These are phyloP conservation scores for Neostethus bicornis DNA, from an alignment of 2,797 vertebrate genomes.

Conservation along the genomic window DNA sequence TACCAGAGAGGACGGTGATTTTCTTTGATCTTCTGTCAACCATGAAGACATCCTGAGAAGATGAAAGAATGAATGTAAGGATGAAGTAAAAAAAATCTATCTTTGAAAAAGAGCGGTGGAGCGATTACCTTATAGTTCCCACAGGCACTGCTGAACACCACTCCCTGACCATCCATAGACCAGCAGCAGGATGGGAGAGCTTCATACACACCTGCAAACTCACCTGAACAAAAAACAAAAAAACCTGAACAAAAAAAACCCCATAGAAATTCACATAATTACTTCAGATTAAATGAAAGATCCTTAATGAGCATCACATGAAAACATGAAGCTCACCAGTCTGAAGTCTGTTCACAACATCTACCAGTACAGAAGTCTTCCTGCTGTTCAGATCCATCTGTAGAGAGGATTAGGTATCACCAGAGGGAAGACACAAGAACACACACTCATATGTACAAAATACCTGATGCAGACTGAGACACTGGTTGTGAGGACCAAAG, in stretches of 20 bases:
- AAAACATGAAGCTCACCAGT: slow-evolving; percentile 50
- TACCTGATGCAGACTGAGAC: slow-evolving; percentile 80
- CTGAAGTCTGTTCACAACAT: slow-evolving; percentile 74
- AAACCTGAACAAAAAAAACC: no score
- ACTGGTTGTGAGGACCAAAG: slow-evolving; percentile 84
- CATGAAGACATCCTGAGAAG: slow-evolving; percentile 80
- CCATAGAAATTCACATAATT: no score
- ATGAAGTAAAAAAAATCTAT: background rate
- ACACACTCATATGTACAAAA: background rate
- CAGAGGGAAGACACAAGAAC: background rate
- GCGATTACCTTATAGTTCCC: slow-evolving; percentile 80
- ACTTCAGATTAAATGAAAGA: no score
- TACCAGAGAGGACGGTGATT: slow-evolving; percentile 77
- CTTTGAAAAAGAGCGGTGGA: background rate
- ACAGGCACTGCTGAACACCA: slow-evolving; percentile 81
- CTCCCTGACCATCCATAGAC: slow-evolving; percentile 80
- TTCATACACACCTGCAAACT: slow-evolving; percentile 82
- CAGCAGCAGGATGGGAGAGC: slow-evolving; percentile 75
- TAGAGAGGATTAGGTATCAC: slow-evolving; percentile 22
- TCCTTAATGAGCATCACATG: no score
- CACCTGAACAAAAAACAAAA: slow-evolving; percentile 51
- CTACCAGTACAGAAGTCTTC: slow-evolving; percentile 69
- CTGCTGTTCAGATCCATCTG: slow-evolving; percentile 74
- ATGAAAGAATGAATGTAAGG: background rate
- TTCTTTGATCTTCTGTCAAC: slow-evolving; percentile 75